These are phyloP conservation scores for Syngnathus acus DNA, from an alignment of 2,797 vertebrate species.

Conservation along the genomic window DNA sequence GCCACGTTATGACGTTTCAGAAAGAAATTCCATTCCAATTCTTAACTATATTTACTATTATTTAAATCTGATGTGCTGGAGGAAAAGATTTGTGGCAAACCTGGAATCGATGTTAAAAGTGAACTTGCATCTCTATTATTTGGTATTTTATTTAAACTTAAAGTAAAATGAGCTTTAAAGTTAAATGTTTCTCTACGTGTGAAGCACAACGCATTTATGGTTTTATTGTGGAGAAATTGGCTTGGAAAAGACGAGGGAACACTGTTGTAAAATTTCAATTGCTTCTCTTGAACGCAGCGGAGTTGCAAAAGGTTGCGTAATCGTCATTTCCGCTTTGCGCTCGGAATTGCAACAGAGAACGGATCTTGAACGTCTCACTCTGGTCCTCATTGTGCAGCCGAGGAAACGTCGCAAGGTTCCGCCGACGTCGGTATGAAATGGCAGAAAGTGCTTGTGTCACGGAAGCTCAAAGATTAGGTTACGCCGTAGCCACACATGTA, in stretches of 20 bases:
- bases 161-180: no score
- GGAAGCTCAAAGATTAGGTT: slow-evolving; percentile 52
- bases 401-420: slow-evolving; percentile 56
- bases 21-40: no score
- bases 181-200: background rate
- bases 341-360: slow-evolving; percentile 19
- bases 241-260: background rate
- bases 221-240: background rate
- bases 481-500: slow-evolving; percentile 51
- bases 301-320: slow-evolving; percentile 44
- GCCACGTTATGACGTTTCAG: no score
- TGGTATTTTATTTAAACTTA: no score
- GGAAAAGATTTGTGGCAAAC: no score
- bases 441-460: slow-evolving; percentile 68
- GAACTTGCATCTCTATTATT: no score
- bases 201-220: background rate
- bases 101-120: no score
- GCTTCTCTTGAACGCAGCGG: slow-evolving; percentile 2
- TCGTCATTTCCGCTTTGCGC: slow-evolving; percentile 30
- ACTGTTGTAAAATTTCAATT: background rate
- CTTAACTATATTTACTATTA: no score
- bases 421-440: slow-evolving; percentile 66
- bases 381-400: slow-evolving; percentile 53
- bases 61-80: no score
- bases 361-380: slow-evolving; percentile 49